These are phyloP conservation scores for Apistogramma diplotaenia DNA, from an alignment of 2,113 vertebrate genomes.

Conservation along the genomic window DNA sequence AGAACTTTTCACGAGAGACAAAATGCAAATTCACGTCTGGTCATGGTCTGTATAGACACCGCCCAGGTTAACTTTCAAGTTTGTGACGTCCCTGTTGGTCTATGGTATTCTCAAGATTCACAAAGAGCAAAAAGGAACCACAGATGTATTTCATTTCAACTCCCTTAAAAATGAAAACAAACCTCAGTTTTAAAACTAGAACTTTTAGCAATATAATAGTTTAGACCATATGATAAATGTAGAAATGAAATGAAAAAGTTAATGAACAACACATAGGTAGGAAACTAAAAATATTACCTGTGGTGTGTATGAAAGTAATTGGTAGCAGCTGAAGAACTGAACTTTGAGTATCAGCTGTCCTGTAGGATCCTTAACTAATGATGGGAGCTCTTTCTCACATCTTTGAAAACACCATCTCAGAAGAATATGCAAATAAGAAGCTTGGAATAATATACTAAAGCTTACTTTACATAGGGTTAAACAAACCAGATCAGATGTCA, in stretches of 20 bases:
- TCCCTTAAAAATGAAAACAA: too few relatives aligned
- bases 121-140: not conserved
- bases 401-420: not conserved
- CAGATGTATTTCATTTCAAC: not conserved
- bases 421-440: not conserved
- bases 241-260: not conserved
- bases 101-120: not conserved
- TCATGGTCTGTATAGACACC: not conserved
- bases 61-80: not conserved
- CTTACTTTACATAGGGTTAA: not conserved
- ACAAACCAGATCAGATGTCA: not conserved
- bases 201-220: too few relatives aligned
- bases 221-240: too few relatives aligned
- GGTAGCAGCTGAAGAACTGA: not conserved
- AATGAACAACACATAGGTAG: rapidly evolving
- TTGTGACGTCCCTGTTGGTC: not conserved
- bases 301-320: not conserved
- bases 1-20: not conserved
- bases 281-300: not conserved
- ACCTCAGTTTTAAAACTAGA: too few relatives aligned
- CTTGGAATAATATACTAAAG: not conserved
- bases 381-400: not conserved
- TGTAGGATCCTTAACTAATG: not conserved
- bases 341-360: not conserved
- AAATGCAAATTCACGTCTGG: not conserved